Conservation (phyloP, 2,113 vertebrate genomes). For the Condylura cristata region DNA sequence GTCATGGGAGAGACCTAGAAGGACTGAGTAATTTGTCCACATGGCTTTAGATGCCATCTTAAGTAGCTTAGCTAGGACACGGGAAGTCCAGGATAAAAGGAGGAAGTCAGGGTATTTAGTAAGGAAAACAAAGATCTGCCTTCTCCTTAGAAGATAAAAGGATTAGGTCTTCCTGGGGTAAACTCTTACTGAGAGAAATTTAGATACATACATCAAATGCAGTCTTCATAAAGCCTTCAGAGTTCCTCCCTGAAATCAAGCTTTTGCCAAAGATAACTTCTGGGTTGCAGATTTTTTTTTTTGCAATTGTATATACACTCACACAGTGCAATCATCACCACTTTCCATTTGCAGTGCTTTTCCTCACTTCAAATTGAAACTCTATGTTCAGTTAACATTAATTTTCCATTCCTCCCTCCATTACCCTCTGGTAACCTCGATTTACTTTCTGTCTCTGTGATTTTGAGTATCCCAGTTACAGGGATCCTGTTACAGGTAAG, state of each 20-base stretch:
- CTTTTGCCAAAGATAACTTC: neutral
- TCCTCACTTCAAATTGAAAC: neutral
- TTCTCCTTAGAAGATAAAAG: neutral
- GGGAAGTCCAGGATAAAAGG: no score
- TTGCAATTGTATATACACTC: neutral
- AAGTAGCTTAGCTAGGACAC: no score
- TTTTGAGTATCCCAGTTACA: neutral
- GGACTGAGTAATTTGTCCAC: no score
- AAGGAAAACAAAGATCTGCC: no score
- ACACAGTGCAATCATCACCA: neutral
- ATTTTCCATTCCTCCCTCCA: neutral
- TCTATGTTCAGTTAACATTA: neutral
- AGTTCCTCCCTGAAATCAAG: neutral
- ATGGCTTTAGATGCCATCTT: no score
- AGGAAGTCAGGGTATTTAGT: no score
- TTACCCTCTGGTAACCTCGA: neutral
- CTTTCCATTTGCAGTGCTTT: neutral
- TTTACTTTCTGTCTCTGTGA: neutral
- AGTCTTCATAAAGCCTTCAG: neutral
- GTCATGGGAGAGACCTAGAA: no score
- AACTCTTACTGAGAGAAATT: neutral
- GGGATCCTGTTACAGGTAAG: no score
- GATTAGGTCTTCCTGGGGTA: neutral
- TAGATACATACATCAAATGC: neutral
- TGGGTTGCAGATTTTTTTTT: neutral